Conservation (phyloP, 2,797 vertebrate species). For the Ambastaia sidthimunki region DNA sequence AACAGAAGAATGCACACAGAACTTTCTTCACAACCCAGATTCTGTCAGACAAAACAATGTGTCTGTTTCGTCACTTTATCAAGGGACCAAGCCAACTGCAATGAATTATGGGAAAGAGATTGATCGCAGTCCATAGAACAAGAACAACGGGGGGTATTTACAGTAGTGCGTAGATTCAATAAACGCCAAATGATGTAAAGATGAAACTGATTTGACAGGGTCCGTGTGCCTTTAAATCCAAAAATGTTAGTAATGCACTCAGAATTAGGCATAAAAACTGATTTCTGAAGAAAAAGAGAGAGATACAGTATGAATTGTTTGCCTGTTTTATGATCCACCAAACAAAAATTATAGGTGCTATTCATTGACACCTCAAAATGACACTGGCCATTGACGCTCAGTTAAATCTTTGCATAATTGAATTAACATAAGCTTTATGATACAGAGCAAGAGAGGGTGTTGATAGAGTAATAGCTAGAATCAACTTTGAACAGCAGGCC, state of each 20-base stretch:
- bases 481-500: not conserved
- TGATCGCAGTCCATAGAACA: not conserved
- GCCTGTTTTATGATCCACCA: not conserved
- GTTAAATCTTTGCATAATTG: not conserved
- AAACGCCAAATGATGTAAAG: not conserved
- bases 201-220: not conserved
- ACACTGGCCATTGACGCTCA: not conserved
- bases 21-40: not conserved
- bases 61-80: not conserved
- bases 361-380: too few relatives aligned
- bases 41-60: not conserved
- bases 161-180: not conserved
- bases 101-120: not conserved
- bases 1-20: constrained; percentile 1
- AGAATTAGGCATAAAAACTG: not conserved
- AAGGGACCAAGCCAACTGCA: not conserved
- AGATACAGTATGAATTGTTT: not conserved
- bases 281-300: not conserved
- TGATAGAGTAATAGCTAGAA: not conserved
- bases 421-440: not conserved
- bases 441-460: not conserved
- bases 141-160: not conserved
- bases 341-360: not conserved
- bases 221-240: not conserved
- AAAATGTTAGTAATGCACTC: not conserved